Evolutionary conservation across 2,797 vertebrate species (phyloP), one percentile per base, ranked within the genome.

Genomic region (Crocodylus rhombifer): DNA sequence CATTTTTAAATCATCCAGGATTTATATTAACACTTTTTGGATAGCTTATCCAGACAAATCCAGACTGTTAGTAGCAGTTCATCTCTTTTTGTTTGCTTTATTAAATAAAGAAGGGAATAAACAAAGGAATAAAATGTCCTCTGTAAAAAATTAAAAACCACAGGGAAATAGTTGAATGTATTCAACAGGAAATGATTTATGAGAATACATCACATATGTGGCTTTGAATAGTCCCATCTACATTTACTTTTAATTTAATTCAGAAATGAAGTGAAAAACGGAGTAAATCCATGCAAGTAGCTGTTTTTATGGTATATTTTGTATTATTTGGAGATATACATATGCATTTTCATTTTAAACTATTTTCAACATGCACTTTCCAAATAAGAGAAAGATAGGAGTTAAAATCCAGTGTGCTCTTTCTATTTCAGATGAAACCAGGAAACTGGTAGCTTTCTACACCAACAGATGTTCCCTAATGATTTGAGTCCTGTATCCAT

Each of bases 201-300:
- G 23, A 73, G 21, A 82, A 15, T 2, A 30, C 2, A 28, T 18
- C 30, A 25, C 26, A 78, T 1, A 3, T 58, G 55, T 86, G 21
- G 14, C 64, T 89, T 20, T 28, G 42, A 80, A 78, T 82, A 7
- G 5, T 76, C 76, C 56, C 1, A 60, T 81, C 36, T 77, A 15
- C 77, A 89, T 95, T 91, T 69, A 28, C 64, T 26, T 62, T 14
- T 17, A 30, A 69, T 85, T 84, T 87, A 84, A 76, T 92, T 88
- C 30, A 83, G 42, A 90, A 18, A 86, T 65, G 74, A 25, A 2
- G 51, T 26, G n/a, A 14, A 77, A 28, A 14, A 79, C 79, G 28
- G 81, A 81, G 20, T 15, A 92, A 94, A 83, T 60, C 65, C 5
- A 23, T 65, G 12, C 17, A 11, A 77, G 7, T 2, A 17, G 1